Evolutionary conservation across 2,113 vertebrate species (phyloP).

Genomic region (Pao palembangensis): DNA sequence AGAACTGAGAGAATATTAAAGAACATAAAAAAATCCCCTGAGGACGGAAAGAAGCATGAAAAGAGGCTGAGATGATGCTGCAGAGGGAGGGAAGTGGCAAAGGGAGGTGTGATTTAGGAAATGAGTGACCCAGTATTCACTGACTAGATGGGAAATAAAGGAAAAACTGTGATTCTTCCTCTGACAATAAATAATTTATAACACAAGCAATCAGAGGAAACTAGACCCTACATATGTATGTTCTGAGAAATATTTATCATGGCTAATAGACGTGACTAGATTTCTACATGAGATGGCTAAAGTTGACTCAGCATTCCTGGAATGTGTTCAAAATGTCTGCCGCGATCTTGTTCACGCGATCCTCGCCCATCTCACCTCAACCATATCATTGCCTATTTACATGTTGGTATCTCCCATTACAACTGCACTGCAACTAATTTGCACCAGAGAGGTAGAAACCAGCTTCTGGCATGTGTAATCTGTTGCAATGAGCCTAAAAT

Average conservation of each 20-base stretch:
- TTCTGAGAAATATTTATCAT: slow-evolving; percentile 44
- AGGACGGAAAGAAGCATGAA: slow-evolving; percentile 36
- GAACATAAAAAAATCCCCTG: slow-evolving; percentile 37
- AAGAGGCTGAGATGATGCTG: slow-evolving; percentile 51
- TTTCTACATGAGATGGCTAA: slow-evolving; percentile 45
- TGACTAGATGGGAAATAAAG: slow-evolving; percentile 40
- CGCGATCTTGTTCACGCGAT: background rate
- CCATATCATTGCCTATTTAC: slow-evolving; percentile 52
- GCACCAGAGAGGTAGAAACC: slow-evolving; percentile 51
- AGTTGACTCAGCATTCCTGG: slow-evolving; percentile 53
- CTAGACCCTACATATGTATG: slow-evolving; percentile 30
- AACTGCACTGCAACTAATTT: slow-evolving; percentile 65
- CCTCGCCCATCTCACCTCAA: slow-evolving; percentile 40
- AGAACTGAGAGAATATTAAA: slow-evolving; percentile 67
- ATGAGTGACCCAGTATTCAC: slow-evolving; percentile 44
- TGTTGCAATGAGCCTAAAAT: slow-evolving; percentile 38
- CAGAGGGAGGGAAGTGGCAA: slow-evolving; percentile 11
- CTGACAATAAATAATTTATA: slow-evolving; percentile 51
- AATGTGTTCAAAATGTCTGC: slow-evolving; percentile 9
- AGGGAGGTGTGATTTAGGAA: slow-evolving; percentile 50
- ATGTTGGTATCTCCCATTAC: slow-evolving; percentile 38
- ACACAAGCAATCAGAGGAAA: slow-evolving; percentile 34
- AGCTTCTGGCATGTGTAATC: slow-evolving; percentile 62
- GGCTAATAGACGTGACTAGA: slow-evolving; percentile 54
- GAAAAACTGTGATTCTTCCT: slow-evolving; percentile 47